Base-by-base conservation (phyloP, 1,140 invertebrate species). In the Drosophila ironensis region DNA sequence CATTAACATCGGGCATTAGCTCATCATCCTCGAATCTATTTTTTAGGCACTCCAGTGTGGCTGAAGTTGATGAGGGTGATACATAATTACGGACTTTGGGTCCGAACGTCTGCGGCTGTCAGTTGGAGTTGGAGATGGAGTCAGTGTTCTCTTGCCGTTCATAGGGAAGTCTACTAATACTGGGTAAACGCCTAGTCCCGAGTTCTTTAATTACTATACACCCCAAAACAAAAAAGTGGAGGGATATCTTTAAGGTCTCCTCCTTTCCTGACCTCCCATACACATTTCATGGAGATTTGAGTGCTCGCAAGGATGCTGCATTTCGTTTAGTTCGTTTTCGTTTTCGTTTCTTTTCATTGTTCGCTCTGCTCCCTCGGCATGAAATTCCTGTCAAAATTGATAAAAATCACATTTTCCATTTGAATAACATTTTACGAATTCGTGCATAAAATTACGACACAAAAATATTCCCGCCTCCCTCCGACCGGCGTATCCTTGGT, bases 371-470 rank as follows among this genome's bases (percentile, higher is more conserved):
- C 12, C 19, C 30, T 12, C 30, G 47, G 56, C 77, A 80, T 63
- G 59, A 86, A 86, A 86, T 86, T 88, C 72, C 86, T 88, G 87
- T 88, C 87, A 88, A 78, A 88, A 87, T 88, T 88, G 87, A 88
- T 88, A 88, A 88, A 88, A 88, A 88, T 88, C 87, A 88, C 81
- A 88, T 88, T 88, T 88, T 88, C 87, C 87, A 88, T 88, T 88
- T 88, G 87, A 88, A 88, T 88, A 84, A 82, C 72, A 87, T 88
- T 88, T 88, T 87, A 88, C 66, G 87, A 87, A 88, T 88, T 88
- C 87, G 87, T 88, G 87, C 87, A 88, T 88, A 88, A 88, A 88
- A 88, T 88, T 87, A 88, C 86, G 48, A 54, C 64, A 54, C 30
- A 54, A 54, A 57, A 38, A 35, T 41, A 33, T 68, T 37, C 30